Base-by-base conservation (phyloP, 1,140 invertebrate species). In the Procambarus clarkii region DNA sequence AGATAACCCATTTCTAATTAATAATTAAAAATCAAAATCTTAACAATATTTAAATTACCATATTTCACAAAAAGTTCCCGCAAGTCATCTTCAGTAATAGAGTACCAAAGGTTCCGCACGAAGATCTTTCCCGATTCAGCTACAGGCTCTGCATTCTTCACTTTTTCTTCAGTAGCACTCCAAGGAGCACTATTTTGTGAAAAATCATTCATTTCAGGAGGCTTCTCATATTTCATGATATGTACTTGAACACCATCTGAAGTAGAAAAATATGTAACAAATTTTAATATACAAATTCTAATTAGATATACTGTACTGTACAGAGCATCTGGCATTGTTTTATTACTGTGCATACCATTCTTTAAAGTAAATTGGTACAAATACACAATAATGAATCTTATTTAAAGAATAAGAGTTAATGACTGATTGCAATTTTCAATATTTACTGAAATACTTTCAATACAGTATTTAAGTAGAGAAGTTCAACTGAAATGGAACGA, bases 41-140 rank as follows among this genome's bases (percentile, higher is more conserved):
- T 8, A 54, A 54, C 50, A 54, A 8, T 54, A 54, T 54, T 54
- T 54, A 5, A 34, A 93, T 94, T 95, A 97, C 98, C 98, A 96
- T 96, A 99, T 95, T 97, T 97, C 94, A 97, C 96, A 95, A 99
- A 99, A 0, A 98, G 93, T 92, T 96, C 94, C 93, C 97, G 96
- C 18, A 99, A 94, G 93, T 99, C 98, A 92, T 98, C 97, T 95
- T 99, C 98, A 1, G 96, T 98, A 5, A 97, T 96, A 1, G 96
- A 96, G 94, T 99, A 99, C 0, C 98, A 95, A 24, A 99, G 95
- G 95, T 99, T 99, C 92, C 99, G 95, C 15, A 99, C 95, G 96
- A 98, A 99, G 93, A 99, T 97, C 93, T 97, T 96, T 3, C 99
- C 99, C 93, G 98, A 98, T 94, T 98, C 98, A 2, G 96, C 97